A percentile compares a stretch with the other conserved stretches of the same genome.
These are phyloP conservation scores for Gila orcuttii DNA, from an alignment of 2,113 vertebrate species.

Conservation along the genomic window DNA sequence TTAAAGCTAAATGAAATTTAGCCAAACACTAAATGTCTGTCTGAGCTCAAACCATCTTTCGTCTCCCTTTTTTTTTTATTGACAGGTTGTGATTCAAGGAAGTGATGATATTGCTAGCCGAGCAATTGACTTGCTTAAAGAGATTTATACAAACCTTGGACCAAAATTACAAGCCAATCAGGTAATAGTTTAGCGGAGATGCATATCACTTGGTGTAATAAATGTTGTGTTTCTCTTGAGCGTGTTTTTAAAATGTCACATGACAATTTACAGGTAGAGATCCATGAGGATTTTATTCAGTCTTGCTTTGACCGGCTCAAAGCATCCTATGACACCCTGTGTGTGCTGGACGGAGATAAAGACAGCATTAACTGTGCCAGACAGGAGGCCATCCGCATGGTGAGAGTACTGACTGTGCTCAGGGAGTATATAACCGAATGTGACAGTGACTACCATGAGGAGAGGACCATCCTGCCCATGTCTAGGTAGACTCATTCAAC, in stretches of 20 bases:
- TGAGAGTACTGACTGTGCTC: slow-evolving; percentile 94
- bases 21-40: not conserved
- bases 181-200: slow-evolving; percentile 69
- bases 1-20: not conserved
- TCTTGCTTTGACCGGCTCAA: slow-evolving; percentile 99
- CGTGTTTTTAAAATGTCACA: not conserved
- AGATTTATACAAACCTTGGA: slow-evolving; percentile 99
- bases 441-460: slow-evolving; percentile 98
- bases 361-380: slow-evolving; percentile 98
- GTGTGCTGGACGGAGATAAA: slow-evolving; percentile 98
- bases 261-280: slow-evolving; percentile 86
- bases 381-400: slow-evolving; percentile 98
- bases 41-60: not conserved
- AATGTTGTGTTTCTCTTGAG: not conserved
- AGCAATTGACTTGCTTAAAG: slow-evolving; percentile 98
- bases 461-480: slow-evolving; percentile 98
- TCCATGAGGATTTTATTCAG: slow-evolving; percentile 99
- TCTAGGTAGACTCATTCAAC: slow-evolving; percentile 82
- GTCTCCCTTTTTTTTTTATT: not conserved
- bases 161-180: slow-evolving; percentile 98
- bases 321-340: slow-evolving; percentile 96
- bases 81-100: slow-evolving; percentile 97
- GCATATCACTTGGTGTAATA: not conserved
- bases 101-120: slow-evolving; percentile 96
- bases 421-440: slow-evolving; percentile 99